These are phyloP conservation scores for Lepeophtheirus nordmannii DNA, from an alignment of 2,888 invertebrate genomes.

Conservation along the genomic window DNA sequence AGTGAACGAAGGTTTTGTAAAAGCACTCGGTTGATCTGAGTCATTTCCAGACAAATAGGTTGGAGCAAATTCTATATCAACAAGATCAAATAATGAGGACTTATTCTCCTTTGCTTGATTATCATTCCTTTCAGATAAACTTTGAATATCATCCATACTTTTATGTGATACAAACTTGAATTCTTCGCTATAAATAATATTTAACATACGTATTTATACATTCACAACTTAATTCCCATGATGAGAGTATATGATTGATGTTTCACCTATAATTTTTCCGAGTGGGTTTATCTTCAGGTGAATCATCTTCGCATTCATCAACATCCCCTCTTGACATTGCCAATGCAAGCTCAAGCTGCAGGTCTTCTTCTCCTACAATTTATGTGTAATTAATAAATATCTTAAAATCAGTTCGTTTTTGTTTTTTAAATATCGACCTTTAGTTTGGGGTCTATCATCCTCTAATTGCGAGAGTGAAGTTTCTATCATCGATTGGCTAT, in stretches of 20 bases:
- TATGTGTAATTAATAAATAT: background rate
- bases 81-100: background rate
- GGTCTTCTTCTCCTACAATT: background rate
- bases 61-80: background rate
- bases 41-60: background rate
- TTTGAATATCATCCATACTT: background rate
- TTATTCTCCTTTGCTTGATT: background rate
- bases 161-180: background rate
- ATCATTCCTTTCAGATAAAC: background rate
- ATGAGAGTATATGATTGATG: too few relatives aligned
- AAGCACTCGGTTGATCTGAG: background rate
- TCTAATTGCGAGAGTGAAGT: background rate
- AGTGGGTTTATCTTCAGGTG: background rate
- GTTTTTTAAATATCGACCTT: background rate
- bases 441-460: background rate
- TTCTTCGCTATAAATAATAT: background rate
- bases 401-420: background rate
- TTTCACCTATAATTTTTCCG: background rate
- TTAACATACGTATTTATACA: too few relatives aligned
- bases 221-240: too few relatives aligned
- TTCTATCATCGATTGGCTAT: background rate
- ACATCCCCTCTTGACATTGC: slow-evolving; percentile 1
- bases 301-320: background rate
- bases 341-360: background rate
- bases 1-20: background rate